Conservation (phyloP, 1,140 invertebrate species). For the Archivesica marissinica region DNA sequence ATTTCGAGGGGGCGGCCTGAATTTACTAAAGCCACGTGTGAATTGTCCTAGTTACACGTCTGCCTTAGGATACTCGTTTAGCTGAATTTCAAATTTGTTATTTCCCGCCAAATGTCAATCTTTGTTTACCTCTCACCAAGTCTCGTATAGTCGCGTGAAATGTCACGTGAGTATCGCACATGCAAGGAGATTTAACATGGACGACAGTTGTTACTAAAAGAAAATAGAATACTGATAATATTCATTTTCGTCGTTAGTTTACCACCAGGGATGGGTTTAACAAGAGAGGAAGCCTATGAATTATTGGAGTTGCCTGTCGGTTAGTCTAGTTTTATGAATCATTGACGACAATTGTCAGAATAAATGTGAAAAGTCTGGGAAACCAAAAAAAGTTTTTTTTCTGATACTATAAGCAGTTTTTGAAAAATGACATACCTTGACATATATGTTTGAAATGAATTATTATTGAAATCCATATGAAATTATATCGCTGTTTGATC, state of each 20-base stretch:
- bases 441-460: no score
- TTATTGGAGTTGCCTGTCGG: slow-evolving; percentile 68
- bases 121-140: slow-evolving; percentile 35
- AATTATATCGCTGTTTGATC: no score
- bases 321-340: slow-evolving; percentile 46
- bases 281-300: slow-evolving; percentile 69
- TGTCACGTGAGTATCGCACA: slow-evolving; percentile 59
- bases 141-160: slow-evolving; percentile 28
- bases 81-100: no score
- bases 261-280: slow-evolving; percentile 56
- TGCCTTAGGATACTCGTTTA: no score
- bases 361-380: no score
- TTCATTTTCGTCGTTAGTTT: not conserved
- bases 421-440: no score
- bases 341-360: no score
- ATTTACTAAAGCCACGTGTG: no score
- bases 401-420: no score
- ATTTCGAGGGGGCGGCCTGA: no score
- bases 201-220: not conserved
- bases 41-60: no score
- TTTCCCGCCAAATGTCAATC: slow-evolving; percentile 57
- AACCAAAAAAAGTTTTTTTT: not conserved
- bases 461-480: no score
- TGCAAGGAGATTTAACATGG: slow-evolving; percentile 64
- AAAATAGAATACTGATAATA: not conserved